Percentiles rank a stretch among this genome's conserved stretches.
Conservation (phyloP, 2,113 vertebrate species). For the Nestor notabilis region DNA sequence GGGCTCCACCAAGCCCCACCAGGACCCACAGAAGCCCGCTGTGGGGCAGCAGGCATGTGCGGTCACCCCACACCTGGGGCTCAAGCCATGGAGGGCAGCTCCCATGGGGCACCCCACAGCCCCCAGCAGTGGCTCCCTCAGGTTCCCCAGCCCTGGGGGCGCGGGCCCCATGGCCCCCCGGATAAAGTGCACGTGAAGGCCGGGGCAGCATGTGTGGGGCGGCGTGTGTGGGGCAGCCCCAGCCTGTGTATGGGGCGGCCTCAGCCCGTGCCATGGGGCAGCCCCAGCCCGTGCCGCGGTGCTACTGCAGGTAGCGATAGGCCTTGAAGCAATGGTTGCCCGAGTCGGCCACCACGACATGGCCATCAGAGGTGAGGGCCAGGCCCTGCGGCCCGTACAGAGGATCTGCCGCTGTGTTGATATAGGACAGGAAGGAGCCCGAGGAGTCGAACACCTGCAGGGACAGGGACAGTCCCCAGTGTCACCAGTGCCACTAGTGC, state of each 20-base stretch:
- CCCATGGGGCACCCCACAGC: neutral
- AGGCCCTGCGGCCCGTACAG: constrained; percentile 94
- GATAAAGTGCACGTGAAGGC: constrained; percentile 36
- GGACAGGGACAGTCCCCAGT: neutral
- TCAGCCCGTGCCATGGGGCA: neutral
- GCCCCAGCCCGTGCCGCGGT: neutral
- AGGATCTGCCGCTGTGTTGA: constrained; percentile 93
- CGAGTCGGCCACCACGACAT: constrained; percentile 94
- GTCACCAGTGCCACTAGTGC: too few species aligned
- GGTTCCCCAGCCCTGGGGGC: neutral
- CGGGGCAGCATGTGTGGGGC: neutral
- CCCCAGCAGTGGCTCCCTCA: neutral
- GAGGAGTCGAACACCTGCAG: constrained; percentile 93
- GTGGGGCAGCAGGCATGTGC: neutral
- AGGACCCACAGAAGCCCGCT: neutral
- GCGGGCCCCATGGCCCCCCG: neutral
- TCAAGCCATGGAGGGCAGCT: neutral
- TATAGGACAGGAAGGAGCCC: constrained; percentile 96
- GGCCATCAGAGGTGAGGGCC: constrained; percentile 93
- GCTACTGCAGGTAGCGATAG: constrained; percentile 95
- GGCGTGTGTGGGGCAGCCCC: neutral
- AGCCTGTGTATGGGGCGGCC: neutral
- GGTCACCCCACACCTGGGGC: neutral
- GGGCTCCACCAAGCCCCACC: neutral
- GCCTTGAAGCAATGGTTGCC: constrained; percentile 99